phyloP scores from a whole-genome alignment of 2,888 invertebrate genomes.

The Smittia sp. region DNA sequence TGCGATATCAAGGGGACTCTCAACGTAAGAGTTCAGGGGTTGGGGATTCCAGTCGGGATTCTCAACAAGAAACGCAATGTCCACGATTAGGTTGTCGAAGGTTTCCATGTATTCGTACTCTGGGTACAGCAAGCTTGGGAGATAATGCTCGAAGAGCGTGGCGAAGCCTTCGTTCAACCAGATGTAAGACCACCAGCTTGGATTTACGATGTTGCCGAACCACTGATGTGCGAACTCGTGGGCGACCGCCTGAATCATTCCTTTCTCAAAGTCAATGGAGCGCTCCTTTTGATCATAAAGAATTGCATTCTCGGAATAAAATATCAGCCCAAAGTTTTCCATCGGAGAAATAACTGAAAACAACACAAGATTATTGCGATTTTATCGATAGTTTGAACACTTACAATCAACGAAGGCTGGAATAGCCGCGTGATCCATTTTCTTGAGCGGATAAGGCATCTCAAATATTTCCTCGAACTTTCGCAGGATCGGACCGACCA shows the following conservation, averaged over 20 bases:
- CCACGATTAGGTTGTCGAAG: constrained; percentile 54
- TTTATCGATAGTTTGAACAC: too few relatives aligned
- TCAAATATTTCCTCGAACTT: constrained; percentile 5
- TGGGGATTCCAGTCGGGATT: constrained; percentile 49
- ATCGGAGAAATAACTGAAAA: constrained; percentile 54
- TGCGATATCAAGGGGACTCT: constrained; percentile 55
- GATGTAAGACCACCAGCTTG: constrained; percentile 62
- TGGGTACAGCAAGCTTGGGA: constrained; percentile 55
- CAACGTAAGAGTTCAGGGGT: constrained; percentile 58
- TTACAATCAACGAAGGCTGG: too few relatives aligned
- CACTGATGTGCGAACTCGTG: constrained; percentile 64
- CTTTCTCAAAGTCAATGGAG: constrained; percentile 41
- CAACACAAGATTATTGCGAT: too few relatives aligned
- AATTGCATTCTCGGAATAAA: constrained; percentile 60
- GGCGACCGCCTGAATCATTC: constrained; percentile 55
- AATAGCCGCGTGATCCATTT: constrained; percentile 67
- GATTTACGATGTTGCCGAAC: constrained; percentile 68
- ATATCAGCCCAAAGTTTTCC: constrained; percentile 88
- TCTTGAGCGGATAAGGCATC: constrained; percentile 12
- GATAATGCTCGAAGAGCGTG: constrained; percentile 64
- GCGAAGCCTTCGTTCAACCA: constrained; percentile 69
- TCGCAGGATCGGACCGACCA: not conserved
- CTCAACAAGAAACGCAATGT: constrained; percentile 55
- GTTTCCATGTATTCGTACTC: constrained; percentile 55
- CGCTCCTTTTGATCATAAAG: not conserved